Evolutionary conservation across 2,113 vertebrate genomes (phyloP), one percentile per base, ranked within the genome.

Genomic region (Cryptomyrus ogoouensis): DNA sequence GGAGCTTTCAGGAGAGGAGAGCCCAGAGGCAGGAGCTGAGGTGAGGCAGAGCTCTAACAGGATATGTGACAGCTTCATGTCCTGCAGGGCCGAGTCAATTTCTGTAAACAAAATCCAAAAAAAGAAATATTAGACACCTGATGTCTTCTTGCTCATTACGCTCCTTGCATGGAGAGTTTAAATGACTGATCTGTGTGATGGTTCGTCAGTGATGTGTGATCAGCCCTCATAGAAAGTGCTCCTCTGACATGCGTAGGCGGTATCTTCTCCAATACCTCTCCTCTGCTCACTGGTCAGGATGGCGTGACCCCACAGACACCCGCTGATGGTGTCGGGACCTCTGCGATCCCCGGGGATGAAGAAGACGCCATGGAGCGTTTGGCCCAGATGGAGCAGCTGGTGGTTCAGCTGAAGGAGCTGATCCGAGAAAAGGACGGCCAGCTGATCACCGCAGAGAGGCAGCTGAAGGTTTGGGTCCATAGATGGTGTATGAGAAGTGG

Each of bases 391-490:
- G 98, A 99, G 74, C 94, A 96, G 49, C 94, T 99, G 50, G 97
- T 99, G 89, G 94, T 95, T 31, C 97, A 98, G 91, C 95, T 99
- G 87, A 99, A 98, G 92, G 96, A 96, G 88, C 92, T 98, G 90
- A 93, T 99, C 91, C 94, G 94, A 90, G 97, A 98, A 83, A 99
- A 98, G 92, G 98, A 99, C 93, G 58, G 50, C 1, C 94, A 96
- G 87, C 96, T 99, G 4, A 93, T 95, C 90, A 94, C 95, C 44
- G 96, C 97, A 19, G 96, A 98, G 91, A 92, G 92, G 1, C 90
- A 89, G 89, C 91, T 97, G 3, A 97, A 98, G 97, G 98, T 98
- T 44, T 88, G 66, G 27, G 21, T 31, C 62, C 62, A 12, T 70
- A 27, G 62, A 13, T 52, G 66, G 56, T 19, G 17, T 10, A 0